These are phyloP conservation scores for Drosophila melanogaster DNA, from an alignment of 1,140 invertebrate genomes.

Conservation along the genomic window DNA sequence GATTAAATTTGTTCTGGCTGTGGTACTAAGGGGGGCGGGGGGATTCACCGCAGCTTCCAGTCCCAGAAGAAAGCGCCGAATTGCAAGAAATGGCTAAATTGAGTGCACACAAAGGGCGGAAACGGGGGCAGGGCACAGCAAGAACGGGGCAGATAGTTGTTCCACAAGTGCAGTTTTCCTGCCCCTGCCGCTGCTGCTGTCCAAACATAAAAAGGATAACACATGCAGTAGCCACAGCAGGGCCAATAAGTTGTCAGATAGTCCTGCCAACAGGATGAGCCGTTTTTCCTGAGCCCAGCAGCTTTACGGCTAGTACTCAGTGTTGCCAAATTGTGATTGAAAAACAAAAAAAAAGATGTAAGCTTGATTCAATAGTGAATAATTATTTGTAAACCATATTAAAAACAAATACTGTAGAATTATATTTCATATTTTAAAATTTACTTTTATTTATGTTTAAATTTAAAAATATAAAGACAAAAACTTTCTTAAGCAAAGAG, in stretches of 20 bases:
- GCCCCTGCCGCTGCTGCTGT: conserved; percentile 13
- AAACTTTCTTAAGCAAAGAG: too few species aligned
- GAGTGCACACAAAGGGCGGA: conserved; percentile 57
- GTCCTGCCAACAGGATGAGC: conserved; percentile 32
- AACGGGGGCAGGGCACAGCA: too few species aligned
- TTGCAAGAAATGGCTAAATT: conserved; percentile 68
- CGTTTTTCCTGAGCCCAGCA: conserved; percentile 12
- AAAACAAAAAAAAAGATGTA: too few species aligned
- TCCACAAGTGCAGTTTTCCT: conserved; percentile 63
- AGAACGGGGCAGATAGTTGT: conserved; percentile 17
- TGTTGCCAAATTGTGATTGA: background rate
- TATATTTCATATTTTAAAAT: background rate
- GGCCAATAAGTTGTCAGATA: conserved; percentile 36
- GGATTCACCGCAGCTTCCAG: conserved; percentile 20
- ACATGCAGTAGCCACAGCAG: conserved; percentile 38
- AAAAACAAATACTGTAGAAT: too few species aligned
- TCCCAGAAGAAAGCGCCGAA: conserved; percentile 42
- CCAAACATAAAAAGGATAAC: conserved; percentile 57
- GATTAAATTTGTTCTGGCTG: conserved; percentile 60
- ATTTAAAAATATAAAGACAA: too few species aligned
- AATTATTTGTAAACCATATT: too few species aligned
- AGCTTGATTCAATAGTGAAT: background rate
- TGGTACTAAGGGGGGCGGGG: background rate
- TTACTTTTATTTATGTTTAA: too few species aligned
- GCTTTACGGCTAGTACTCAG: conserved; percentile 10